phyloP scores from a whole-genome alignment of 2,113 vertebrate species.

The Cygnus atratus region DNA sequence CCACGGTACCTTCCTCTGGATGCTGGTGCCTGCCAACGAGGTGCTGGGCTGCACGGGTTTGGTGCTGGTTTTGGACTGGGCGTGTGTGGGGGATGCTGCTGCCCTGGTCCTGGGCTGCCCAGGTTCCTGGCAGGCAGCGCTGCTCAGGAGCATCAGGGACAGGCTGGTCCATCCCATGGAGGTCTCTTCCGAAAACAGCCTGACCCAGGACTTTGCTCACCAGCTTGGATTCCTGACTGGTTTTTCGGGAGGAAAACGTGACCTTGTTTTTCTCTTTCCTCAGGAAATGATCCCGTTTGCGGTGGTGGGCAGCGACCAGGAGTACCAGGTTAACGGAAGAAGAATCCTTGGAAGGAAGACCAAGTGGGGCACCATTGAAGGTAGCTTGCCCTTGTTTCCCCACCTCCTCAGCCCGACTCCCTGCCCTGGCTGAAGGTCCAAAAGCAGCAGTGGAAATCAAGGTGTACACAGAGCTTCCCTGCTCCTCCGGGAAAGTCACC shows the following conservation, averaged over 20 bases:
- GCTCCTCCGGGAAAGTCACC: not conserved
- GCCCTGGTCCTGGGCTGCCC: not conserved
- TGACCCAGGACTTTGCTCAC: rapidly evolving
- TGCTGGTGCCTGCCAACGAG: rapidly evolving
- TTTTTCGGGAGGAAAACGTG: not conserved
- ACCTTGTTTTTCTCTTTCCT: not conserved
- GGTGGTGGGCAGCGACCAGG: constrained; percentile 97
- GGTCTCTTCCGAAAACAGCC: not conserved
- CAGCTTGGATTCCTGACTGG: not conserved
- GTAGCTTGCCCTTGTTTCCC: constrained; percentile 68
- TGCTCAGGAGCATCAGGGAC: not conserved
- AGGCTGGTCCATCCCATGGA: not conserved
- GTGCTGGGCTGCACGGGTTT: not conserved
- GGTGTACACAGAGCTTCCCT: not conserved
- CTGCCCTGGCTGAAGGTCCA: not conserved
- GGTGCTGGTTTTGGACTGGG: not conserved
- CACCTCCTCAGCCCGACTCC: not conserved
- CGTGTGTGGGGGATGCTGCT: rapidly evolving
- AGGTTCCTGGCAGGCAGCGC: not conserved
- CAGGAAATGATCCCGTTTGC: constrained; percentile 99
- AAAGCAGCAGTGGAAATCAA: not conserved
- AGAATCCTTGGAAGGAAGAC: constrained; percentile 95
- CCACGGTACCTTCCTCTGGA: not conserved
- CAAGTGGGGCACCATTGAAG: constrained; percentile 98
- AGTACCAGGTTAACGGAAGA: constrained; percentile 97